Conservation (phyloP, 2,888 invertebrate species). For the Saturnia japonica region DNA sequence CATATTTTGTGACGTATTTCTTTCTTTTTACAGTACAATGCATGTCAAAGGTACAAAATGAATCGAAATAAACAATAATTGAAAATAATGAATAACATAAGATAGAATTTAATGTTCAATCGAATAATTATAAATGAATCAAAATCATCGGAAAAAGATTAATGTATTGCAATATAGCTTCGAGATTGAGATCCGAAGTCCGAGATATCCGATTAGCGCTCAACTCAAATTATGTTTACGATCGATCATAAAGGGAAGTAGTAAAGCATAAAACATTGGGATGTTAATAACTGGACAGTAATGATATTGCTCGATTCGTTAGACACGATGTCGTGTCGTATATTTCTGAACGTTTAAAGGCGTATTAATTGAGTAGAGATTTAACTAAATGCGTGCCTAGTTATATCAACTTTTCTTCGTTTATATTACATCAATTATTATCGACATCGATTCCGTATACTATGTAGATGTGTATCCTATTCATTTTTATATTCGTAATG, state of each 20-base stretch:
- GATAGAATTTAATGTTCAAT: not conserved
- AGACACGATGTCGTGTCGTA: slow-evolving; percentile 30
- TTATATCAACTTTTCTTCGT: slow-evolving; percentile 44
- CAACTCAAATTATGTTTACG: not conserved
- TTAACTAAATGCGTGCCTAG: slow-evolving; percentile 49
- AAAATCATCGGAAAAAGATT: not conserved
- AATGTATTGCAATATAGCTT: not conserved
- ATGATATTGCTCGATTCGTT: not conserved
- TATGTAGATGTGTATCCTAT: not conserved
- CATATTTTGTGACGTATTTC: not conserved
- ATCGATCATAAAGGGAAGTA: not conserved
- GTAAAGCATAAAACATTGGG: not conserved
- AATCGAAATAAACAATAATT: not conserved
- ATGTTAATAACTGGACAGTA: slow-evolving; percentile 9
- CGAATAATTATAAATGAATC: not conserved
- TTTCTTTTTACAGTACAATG: not conserved
- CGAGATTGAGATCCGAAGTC: not conserved
- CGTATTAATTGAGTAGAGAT: slow-evolving; percentile 42
- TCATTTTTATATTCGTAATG: not conserved
- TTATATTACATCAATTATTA: slow-evolving; percentile 41
- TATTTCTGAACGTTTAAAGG: slow-evolving; percentile 24
- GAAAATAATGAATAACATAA: not conserved
- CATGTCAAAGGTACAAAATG: not conserved
- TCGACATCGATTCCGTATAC: slow-evolving; percentile 31
- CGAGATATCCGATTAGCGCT: not conserved